Base-by-base conservation (phyloP, 1,140 invertebrate genomes). In the Mamestra configurata region DNA sequence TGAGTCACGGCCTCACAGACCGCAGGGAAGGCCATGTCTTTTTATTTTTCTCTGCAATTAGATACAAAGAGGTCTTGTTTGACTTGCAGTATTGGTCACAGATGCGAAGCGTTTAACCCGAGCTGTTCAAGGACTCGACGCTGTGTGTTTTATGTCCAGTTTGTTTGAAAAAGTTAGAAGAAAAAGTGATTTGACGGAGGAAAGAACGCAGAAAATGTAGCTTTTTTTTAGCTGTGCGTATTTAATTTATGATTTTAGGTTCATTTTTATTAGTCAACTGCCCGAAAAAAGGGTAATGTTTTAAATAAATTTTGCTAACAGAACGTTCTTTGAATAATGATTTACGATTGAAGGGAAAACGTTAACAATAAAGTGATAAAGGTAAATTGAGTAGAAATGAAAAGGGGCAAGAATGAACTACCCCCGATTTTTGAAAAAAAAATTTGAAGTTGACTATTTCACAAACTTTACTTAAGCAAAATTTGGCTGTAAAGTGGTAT, bases 21-120 rank as follows among this genome's bases (percentile, higher is more conserved):
- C n/a, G 72, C 15, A 59, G 22, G 18, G 72, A 27, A 59, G 37
- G 18, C 35, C 59, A 18, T 18, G 0, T 7, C 59, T 73, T 82
- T 24, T 84, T 86, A 84, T 84, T 80, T 82, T 83, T 57, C 55
- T 73, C 80, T 66, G 85, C 85, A 87, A 88, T 88, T 86, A 86
- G 81, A 85, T 83, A 89, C 85, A 89, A 85, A 73, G 73, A 61
- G 68, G 43, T 79, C 82, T 84, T 89, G 79, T 86, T 81, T 59
- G 70, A 76, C 35, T 76, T 76, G 40, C 57, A 61, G 43, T 76
- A 76, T 76, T 31, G 18, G 51, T 22, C 72, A 61, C 37, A 76
- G 72, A 76, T 61, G 72, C 55, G 8, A 73, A 53, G 27, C 15
- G 49, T 72, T 53, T 71, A 59, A 40, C 22, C 6, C 22, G 31